Conservation (phyloP, 2,888 invertebrate genomes). For the Aethes cnicana region DNA sequence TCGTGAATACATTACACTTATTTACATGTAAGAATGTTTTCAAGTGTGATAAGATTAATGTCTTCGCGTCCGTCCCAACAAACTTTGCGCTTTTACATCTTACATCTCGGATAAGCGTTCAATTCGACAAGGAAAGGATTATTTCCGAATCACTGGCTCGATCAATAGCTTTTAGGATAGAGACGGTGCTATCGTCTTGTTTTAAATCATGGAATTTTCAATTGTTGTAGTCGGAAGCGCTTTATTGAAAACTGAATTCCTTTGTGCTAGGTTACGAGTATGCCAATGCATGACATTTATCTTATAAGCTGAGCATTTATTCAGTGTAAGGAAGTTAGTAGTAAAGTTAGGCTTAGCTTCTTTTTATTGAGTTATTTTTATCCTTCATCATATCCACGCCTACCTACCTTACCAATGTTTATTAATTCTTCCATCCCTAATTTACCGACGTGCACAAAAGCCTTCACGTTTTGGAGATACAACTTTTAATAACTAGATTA, state of each 20-base stretch:
- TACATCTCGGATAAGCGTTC: slow-evolving; percentile 31
- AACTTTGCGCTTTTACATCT: slow-evolving; percentile 31
- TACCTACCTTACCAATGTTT: no score
- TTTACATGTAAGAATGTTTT: slow-evolving; percentile 28
- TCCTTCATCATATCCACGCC: no score
- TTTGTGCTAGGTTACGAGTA: no score
- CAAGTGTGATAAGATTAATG: slow-evolving; percentile 33
- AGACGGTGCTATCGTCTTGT: slow-evolving; percentile 10
- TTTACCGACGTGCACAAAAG: no score
- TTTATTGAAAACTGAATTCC: neutral
- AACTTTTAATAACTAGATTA: no score
- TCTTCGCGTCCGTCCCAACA: slow-evolving; percentile 30
- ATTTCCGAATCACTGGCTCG: slow-evolving; percentile 33
- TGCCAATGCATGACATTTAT: no score
- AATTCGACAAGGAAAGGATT: slow-evolving; percentile 25
- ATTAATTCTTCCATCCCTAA: no score
- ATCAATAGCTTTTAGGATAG: slow-evolving; percentile 33
- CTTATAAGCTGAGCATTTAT: no score
- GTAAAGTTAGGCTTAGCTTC: no score
- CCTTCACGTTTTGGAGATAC: no score
- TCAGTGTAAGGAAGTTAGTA: no score
- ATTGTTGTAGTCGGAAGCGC: neutral
- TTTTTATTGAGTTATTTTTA: no score
- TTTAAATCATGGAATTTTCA: neutral
- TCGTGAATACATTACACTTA: neutral